phyloP scores from a whole-genome alignment of 2,888 invertebrate species.

The Pristionchus entomophagus region DNA sequence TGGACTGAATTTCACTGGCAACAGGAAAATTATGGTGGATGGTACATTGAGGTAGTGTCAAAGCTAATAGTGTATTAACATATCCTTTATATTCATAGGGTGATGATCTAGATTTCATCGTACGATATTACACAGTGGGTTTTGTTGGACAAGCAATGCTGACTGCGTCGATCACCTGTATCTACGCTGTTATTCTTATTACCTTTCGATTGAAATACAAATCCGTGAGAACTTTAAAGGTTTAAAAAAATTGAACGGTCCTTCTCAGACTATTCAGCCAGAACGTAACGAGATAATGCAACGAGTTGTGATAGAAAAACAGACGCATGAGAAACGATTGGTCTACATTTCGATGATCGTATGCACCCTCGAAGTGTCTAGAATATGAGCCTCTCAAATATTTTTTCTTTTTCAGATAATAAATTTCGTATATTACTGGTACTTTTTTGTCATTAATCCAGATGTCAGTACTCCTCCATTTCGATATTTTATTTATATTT shows the following conservation, averaged over 20 bases:
- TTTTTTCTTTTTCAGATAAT: not conserved
- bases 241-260: too few species aligned
- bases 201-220: not conserved
- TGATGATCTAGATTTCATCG: not conserved
- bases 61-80: too few species aligned
- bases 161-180: not conserved
- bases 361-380: constrained; percentile 26
- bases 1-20: not conserved
- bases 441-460: constrained; percentile 37
- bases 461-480: not conserved
- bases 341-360: constrained; percentile 39
- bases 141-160: not conserved
- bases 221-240: not conserved
- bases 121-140: not conserved
- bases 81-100: not conserved
- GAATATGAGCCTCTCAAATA: too few species aligned
- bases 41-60: constrained; percentile 43
- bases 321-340: constrained; percentile 20
- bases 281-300: too few species aligned
- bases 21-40: not conserved
- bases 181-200: not conserved
- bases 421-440: constrained; percentile 7
- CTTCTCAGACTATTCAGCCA: too few species aligned
- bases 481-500: too few species aligned
- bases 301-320: too few species aligned